Conservation (phyloP, 2,113 vertebrate genomes). For the Terrapene triunguis region DNA sequence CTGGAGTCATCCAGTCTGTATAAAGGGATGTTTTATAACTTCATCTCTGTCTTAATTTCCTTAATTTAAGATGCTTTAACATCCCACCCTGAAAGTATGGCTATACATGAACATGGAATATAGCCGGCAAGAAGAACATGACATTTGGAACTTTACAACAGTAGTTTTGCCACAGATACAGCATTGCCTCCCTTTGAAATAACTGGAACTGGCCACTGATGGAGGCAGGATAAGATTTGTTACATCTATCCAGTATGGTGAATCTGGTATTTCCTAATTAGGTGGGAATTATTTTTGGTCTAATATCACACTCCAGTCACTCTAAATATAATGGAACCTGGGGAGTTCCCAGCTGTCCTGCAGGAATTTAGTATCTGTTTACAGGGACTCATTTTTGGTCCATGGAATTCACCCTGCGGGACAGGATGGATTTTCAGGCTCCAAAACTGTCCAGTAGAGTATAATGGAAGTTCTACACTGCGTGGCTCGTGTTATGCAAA, state of each 20-base stretch:
- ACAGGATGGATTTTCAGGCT: neutral
- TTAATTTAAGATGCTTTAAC: neutral
- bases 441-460: neutral
- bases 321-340: neutral
- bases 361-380: neutral
- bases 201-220: constrained; percentile 43
- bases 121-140: neutral
- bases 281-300: neutral
- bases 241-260: constrained; percentile 34
- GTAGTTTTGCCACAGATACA: neutral
- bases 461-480: neutral
- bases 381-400: neutral
- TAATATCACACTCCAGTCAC: neutral
- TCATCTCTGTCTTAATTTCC: neutral
- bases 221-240: constrained; percentile 31
- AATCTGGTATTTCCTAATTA: constrained; percentile 1
- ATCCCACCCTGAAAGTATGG: neutral
- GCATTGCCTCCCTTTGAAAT: constrained; percentile 33
- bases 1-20: neutral
- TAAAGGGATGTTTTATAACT: neutral
- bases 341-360: neutral
- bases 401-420: neutral
- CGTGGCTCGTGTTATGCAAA: neutral
- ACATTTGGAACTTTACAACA: constrained; percentile 31
- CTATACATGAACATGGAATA: neutral